Conservation (phyloP, 92 coral and sea anemone genomes). For the Porites lobata region DNA sequence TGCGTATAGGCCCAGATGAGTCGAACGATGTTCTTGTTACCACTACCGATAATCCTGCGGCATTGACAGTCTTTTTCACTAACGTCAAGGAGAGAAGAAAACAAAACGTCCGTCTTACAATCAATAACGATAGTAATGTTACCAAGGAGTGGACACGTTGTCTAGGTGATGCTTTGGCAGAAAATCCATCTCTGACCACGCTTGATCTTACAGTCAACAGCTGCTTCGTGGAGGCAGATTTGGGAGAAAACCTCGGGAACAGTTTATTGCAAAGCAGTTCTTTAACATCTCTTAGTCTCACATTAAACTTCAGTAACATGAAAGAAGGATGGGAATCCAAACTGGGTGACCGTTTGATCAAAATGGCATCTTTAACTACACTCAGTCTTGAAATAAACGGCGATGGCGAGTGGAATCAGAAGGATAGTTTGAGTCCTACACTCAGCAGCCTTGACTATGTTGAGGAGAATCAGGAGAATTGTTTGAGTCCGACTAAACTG, state of each 20-base stretch:
- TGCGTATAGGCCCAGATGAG: not conserved
- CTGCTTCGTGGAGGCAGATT: not conserved
- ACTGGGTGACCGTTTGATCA: not conserved
- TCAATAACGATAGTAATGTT: not conserved
- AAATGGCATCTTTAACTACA: not conserved
- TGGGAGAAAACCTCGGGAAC: not conserved
- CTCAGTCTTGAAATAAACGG: not conserved
- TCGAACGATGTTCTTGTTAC: too few relatives aligned
- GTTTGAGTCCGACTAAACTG: too few relatives aligned
- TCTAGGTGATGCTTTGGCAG: not conserved
- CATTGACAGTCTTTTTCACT: not conserved
- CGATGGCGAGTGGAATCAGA: too few relatives aligned
- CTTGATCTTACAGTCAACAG: not conserved
- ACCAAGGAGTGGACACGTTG: not conserved
- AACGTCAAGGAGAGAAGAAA: not conserved
- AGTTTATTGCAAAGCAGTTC: not conserved
- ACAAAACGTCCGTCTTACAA: not conserved
- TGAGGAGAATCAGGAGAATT: too few relatives aligned
- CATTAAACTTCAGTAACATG: not conserved
- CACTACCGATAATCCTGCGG: not conserved
- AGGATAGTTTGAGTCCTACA: too few relatives aligned
- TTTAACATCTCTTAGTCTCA: constrained; percentile 1
- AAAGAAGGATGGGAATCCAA: not conserved
- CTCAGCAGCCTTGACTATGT: not conserved
- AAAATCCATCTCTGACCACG: not conserved